phyloP scores from a whole-genome alignment of 2,113 vertebrate genomes.

The Callionymus lyra region DNA sequence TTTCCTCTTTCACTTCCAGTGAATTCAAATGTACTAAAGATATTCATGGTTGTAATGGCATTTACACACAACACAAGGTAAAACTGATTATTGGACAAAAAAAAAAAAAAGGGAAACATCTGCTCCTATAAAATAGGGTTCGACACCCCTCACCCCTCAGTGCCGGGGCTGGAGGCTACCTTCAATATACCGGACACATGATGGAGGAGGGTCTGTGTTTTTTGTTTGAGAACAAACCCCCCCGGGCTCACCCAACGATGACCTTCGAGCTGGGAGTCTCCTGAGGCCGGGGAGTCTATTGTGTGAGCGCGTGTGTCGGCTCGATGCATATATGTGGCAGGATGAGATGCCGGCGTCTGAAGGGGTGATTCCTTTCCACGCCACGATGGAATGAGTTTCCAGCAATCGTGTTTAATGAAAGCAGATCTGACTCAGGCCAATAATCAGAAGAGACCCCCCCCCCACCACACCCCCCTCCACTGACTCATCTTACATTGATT shows the following conservation, averaged over 20 bases:
- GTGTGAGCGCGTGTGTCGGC: conserved; percentile 26
- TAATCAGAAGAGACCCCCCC: too few relatives aligned
- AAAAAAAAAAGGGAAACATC: background rate
- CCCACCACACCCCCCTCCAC: conserved; percentile 24
- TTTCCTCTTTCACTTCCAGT: too few relatives aligned
- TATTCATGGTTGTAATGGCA: too few relatives aligned
- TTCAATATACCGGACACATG: conserved; percentile 28
- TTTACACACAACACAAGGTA: too few relatives aligned
- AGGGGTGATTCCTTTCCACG: conserved; percentile 23
- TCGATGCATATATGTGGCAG: conserved; percentile 41
- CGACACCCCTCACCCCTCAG: conserved; percentile 21
- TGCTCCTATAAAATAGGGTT: background rate
- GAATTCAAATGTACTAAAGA: too few relatives aligned
- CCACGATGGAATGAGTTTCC: conserved; percentile 33
- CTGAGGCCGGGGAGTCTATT: conserved; percentile 33
- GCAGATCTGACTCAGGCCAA: conserved; percentile 20
- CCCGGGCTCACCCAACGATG: conserved; percentile 28
- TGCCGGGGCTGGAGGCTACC: conserved; percentile 9
- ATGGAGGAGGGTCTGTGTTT: conserved; percentile 4
- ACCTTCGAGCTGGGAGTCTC: conserved; percentile 31
- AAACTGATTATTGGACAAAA: too few relatives aligned
- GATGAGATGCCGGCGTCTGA: conserved; percentile 14
- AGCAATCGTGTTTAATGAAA: conserved; percentile 44
- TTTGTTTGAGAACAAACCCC: conserved; percentile 24
- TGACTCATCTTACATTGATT: conserved; percentile 44